These are phyloP conservation scores for Sparidentex hasta DNA, from an alignment of 2,797 vertebrate genomes.

Conservation along the genomic window DNA sequence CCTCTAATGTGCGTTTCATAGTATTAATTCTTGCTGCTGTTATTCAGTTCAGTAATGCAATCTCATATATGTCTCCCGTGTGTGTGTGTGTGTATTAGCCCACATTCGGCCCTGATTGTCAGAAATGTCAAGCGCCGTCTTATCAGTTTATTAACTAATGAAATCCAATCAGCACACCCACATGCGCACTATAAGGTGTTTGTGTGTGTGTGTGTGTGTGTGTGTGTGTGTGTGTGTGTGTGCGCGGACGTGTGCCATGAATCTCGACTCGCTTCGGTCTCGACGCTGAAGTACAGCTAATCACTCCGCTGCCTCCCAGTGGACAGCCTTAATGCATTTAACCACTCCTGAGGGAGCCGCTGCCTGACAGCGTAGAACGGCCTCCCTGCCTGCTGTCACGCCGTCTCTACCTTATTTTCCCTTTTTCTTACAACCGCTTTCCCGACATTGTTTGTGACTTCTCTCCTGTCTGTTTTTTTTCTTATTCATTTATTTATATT, in stretches of 20 bases:
- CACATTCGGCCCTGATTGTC: neutral
- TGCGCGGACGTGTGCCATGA: slow-evolving; percentile 42
- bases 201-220: slow-evolving; percentile 49
- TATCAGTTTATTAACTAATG: slow-evolving; percentile 4
- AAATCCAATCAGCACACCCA: slow-evolving; percentile 13
- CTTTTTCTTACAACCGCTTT: slow-evolving; percentile 12
- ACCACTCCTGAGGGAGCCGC: slow-evolving; percentile 66
- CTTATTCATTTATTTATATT: neutral
- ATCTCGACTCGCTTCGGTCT: slow-evolving; percentile 39
- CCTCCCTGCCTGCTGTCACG: slow-evolving; percentile 61
- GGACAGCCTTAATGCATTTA: slow-evolving; percentile 74
- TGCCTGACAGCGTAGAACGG: slow-evolving; percentile 65
- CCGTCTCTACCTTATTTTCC: slow-evolving; percentile 19
- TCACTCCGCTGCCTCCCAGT: slow-evolving; percentile 68
- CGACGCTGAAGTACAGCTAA: slow-evolving; percentile 70
- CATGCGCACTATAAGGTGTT: slow-evolving; percentile 27
- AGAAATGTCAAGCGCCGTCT: neutral
- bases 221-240: slow-evolving; percentile 43
- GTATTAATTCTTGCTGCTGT: neutral
- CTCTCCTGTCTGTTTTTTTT: slow-evolving; percentile 24
- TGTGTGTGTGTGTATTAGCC: slow-evolving; percentile 6
- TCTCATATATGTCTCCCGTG: neutral
- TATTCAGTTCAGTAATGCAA: neutral
- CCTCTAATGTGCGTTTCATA: neutral
- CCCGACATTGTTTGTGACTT: slow-evolving; percentile 14